These are phyloP conservation scores for Phalacrocorax aristotelis DNA, from an alignment of 2,113 vertebrate species.

Conservation along the genomic window DNA sequence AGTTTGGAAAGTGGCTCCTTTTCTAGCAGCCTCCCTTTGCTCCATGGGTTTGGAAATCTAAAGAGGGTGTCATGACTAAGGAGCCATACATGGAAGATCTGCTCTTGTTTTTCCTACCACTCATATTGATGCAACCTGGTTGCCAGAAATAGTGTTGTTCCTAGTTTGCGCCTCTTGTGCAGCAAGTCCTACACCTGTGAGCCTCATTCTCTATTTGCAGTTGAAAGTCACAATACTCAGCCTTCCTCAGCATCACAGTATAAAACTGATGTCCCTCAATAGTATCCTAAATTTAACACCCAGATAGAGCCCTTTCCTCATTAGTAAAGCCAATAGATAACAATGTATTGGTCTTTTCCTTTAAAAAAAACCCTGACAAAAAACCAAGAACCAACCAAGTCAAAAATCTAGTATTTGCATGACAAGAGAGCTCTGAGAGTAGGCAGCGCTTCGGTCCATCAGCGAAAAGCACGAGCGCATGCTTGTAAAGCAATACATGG, in stretches of 20 bases:
- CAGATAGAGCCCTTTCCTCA: not conserved
- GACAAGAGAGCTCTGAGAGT: not conserved
- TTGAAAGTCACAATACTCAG: not conserved
- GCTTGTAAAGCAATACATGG: fast-evolving
- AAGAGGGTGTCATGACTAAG: not conserved
- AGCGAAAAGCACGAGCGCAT: not conserved
- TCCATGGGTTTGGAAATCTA: fast-evolving
- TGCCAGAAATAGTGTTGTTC: not conserved
- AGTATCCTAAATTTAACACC: not conserved
- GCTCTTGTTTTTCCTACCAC: not conserved
- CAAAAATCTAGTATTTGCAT: not conserved
- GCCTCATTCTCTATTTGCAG: not conserved
- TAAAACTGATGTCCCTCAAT: not conserved
- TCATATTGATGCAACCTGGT: not conserved
- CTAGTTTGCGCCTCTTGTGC: not conserved
- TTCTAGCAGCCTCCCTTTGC: not conserved
- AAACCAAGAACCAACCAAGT: not conserved
- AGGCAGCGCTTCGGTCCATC: not conserved
- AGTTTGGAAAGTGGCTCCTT: not conserved
- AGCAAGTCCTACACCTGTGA: not conserved
- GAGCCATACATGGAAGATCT: not conserved
- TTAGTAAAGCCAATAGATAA: not conserved
- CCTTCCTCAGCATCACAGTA: not conserved
- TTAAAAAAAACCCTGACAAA: not conserved
- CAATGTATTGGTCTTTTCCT: not conserved